These are phyloP conservation scores for Ceratothoa steindachneri DNA, from an alignment of 2,888 invertebrate species.

Conservation along the genomic window DNA sequence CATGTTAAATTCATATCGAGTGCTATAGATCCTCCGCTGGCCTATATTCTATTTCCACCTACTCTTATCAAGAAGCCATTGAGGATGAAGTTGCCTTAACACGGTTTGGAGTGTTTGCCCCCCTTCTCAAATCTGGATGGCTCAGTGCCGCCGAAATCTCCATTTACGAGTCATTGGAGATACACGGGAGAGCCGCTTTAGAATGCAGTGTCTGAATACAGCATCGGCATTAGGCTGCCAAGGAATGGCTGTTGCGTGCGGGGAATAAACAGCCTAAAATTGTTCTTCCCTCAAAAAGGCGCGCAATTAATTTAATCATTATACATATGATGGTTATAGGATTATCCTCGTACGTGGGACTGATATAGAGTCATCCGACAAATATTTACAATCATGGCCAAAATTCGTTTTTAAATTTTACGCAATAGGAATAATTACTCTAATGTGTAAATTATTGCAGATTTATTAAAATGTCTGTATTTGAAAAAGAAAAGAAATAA, in stretches of 20 bases:
- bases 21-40: background rate
- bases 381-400: too few species aligned
- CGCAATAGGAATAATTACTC: too few species aligned
- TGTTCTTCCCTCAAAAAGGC: too few species aligned
- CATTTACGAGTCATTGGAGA: background rate
- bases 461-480: too few species aligned
- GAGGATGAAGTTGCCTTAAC: background rate
- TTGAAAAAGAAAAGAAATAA: too few species aligned
- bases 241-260: background rate
- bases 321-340: too few species aligned
- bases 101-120: background rate
- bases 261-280: background rate
- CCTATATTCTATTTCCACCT: background rate
- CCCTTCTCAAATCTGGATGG: background rate
- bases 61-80: background rate
- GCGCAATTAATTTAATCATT: too few species aligned
- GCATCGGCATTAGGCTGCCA: background rate
- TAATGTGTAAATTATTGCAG: too few species aligned
- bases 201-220: background rate
- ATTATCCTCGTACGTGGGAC: too few species aligned
- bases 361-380: too few species aligned
- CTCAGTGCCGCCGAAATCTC: background rate
- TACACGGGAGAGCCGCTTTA: background rate
- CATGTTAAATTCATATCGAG: background rate
- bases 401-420: too few species aligned